Evolutionary conservation across 1,140 invertebrate genomes (phyloP).

Genomic region (Neodiprion pinetum): DNA sequence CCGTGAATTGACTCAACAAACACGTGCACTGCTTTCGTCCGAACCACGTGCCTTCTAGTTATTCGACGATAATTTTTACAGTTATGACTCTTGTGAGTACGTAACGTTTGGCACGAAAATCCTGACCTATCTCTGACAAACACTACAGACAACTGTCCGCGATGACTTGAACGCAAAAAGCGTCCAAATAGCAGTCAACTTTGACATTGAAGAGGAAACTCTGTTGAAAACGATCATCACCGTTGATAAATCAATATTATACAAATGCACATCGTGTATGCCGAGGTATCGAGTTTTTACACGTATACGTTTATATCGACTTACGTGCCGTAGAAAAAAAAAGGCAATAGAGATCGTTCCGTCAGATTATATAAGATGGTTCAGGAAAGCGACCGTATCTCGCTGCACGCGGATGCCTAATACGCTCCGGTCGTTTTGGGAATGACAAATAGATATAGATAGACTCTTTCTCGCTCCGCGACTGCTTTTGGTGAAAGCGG

Average conservation of each 20-base stretch:
- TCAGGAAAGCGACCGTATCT: background rate
- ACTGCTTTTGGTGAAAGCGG: no score
- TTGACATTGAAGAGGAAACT: no score
- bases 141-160: no score
- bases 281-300: background rate
- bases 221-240: background rate
- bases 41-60: no score
- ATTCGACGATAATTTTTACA: no score
- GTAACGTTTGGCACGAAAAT: no score
- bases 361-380: background rate
- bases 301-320: background rate
- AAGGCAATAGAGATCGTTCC: background rate
- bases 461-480: constrained; percentile 2
- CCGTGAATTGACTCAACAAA: no score
- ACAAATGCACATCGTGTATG: background rate
- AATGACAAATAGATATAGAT: constrained; percentile 6
- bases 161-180: no score
- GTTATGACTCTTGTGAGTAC: no score
- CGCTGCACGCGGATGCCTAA: constrained; percentile 3
- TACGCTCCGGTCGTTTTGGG: background rate
- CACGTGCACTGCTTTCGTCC: no score
- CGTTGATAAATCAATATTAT: background rate
- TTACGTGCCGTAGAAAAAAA: background rate
- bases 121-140: no score
- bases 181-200: no score